Percentiles rank a stretch among this genome's conserved stretches.
Evolutionary conservation across 2,797 vertebrate genomes (phyloP).

Genomic region (Tokudaia muenninki): DNA sequence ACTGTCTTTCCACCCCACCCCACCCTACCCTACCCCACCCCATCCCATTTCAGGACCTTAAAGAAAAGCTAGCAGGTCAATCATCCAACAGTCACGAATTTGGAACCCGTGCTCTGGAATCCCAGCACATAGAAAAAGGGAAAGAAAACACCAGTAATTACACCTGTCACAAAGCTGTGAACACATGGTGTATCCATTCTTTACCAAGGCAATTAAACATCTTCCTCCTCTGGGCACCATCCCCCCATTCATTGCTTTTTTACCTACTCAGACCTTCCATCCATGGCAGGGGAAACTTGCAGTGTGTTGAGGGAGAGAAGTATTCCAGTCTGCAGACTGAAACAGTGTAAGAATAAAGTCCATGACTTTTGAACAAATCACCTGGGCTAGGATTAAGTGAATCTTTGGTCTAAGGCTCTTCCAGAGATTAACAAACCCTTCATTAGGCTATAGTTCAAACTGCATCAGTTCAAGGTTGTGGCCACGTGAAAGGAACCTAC

Average conservation of each 20-base stretch:
- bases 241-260: not conserved
- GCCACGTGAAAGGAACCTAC: slow-evolving; percentile 73
- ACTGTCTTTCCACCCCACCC: not conserved
- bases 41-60: slow-evolving; percentile 61
- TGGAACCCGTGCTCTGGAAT: slow-evolving; percentile 84
- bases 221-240: slow-evolving; percentile 71
- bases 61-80: slow-evolving; percentile 84
- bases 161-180: slow-evolving; percentile 86
- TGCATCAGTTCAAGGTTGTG: slow-evolving; percentile 81
- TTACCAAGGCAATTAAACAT: slow-evolving; percentile 80
- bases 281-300: slow-evolving; percentile 53
- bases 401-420: slow-evolving; percentile 74
- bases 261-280: slow-evolving; percentile 64
- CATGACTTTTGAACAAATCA: slow-evolving; percentile 82
- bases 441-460: slow-evolving; percentile 75
- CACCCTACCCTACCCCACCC: not conserved
- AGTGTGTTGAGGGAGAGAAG: slow-evolving; percentile 65
- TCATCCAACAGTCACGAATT: slow-evolving; percentile 84
- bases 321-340: slow-evolving; percentile 77
- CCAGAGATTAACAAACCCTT: slow-evolving; percentile 75
- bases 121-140: slow-evolving; percentile 85
- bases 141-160: slow-evolving; percentile 81
- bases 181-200: slow-evolving; percentile 78
- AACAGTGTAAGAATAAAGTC: slow-evolving; percentile 77
- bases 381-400: slow-evolving; percentile 75